Base-by-base conservation (phyloP, 30 jellyfish, hydroid and myxozoan species). In the Nemopilema nomurai region DNA sequence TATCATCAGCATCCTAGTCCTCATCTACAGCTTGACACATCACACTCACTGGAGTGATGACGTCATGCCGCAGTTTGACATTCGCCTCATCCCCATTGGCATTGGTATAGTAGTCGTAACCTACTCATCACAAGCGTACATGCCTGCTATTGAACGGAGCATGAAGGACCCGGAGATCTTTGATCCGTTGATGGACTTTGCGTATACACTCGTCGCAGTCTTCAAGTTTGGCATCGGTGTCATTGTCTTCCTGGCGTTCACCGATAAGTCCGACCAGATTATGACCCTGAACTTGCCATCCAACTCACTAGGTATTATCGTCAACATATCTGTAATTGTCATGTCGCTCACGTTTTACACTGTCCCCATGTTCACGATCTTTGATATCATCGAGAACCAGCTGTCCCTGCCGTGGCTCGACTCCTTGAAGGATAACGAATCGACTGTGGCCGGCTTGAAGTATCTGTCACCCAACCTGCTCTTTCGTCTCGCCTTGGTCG, bases 71-170 rank as follows among this genome's bases (percentile, higher is more conserved):
- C 81, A 86, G 32, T 94, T 94, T 66, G 97, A 94, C 25, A 86
- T 97, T 26, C 64, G 71, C 49, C 97, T 77, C 31, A 89, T 87
- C 49, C 99, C 99, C 0, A 97, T 97, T 0, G 96, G 97, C 0
- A 71, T 94, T 0, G 97, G 96, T 3, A 88, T 94, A 51, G 86
- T 94, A 22, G 97, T 94, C 20, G 87, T 97, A 20, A 89, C 97
- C 65, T 85, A 94, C 66, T 78, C 89, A 62, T 97, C 99, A 4
- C 99, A 94, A 82, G 97, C 99, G 65, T 94, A 89, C 32, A 97
- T 94, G 4, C 97, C 99, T 28, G 89, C 86, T 62, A 94, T 94
- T 16, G 97, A 90, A 33, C 84, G 97, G 76, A 89, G 97, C 31
- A 94, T 94, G 99, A 86, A 86, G 71, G 75, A 76, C 33, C 99